Percentiles rank a stretch among this genome's conserved stretches.
Conservation (phyloP, 1,140 invertebrate species). For the Pissodes strobi region DNA sequence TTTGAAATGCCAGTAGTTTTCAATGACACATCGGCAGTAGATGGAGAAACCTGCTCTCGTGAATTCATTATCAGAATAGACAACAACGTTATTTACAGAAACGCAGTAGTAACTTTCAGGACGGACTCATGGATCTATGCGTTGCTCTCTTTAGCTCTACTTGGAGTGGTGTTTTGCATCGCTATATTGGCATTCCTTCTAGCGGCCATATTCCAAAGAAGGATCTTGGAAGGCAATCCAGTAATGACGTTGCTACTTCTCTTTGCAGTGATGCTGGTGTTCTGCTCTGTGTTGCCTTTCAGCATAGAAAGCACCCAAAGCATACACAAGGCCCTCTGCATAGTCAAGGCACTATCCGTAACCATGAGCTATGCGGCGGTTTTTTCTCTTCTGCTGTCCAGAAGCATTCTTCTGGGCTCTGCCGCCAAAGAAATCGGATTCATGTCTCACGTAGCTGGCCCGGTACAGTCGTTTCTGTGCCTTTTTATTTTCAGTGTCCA, state of each 20-base stretch:
- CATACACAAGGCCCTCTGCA: conserved; percentile 38
- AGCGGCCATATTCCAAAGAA: conserved; percentile 55
- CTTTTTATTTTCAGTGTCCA: conserved; percentile 64
- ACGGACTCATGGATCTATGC: conserved; percentile 59
- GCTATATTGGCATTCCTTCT: conserved; percentile 59
- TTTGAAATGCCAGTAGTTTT: conserved; percentile 6
- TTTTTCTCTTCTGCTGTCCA: conserved; percentile 62
- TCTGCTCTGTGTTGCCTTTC: conserved; percentile 62
- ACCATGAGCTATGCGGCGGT: conserved; percentile 61
- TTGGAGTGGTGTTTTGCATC: conserved; percentile 58
- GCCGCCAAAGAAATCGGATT: conserved; percentile 63
- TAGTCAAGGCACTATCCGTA: conserved; percentile 52
- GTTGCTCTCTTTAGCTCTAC: conserved; percentile 57
- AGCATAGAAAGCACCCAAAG: conserved; percentile 54
- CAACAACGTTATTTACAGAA: conserved; percentile 10
- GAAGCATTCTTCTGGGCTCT: conserved; percentile 63
- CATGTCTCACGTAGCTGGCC: conserved; percentile 64
- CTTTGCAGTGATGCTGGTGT: conserved; percentile 59
- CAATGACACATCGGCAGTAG: no score
- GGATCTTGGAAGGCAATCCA: conserved; percentile 61
- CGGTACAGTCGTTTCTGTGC: conserved; percentile 62
- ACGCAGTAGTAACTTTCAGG: conserved; percentile 40
- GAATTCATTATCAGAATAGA: conserved; percentile 2
- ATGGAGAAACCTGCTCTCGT: conserved; percentile 5
- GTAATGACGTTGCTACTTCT: conserved; percentile 56